Evolutionary conservation across 1,140 invertebrate genomes (phyloP), one percentile per base, ranked within the genome.

Genomic region (Holcopasites calliopsidis): DNA sequence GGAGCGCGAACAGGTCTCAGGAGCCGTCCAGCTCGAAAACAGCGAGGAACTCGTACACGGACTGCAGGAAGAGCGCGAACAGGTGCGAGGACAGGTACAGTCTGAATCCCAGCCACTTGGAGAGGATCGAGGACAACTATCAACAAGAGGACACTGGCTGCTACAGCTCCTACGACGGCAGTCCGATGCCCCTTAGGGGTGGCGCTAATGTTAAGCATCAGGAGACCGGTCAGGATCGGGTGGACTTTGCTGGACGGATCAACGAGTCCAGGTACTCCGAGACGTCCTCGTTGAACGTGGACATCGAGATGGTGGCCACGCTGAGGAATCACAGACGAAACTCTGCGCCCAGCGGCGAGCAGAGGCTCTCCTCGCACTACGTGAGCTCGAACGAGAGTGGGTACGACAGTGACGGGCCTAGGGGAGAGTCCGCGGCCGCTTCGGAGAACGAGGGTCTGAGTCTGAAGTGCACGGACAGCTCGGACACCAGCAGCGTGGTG

Each of bases 341-440:
- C 42, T 90, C 89, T 1, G 89, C 87, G 2, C 88, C 87, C 0
- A 90, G 85, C 23, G 83, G 83, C n/a, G 89, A 91, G 61, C 91
- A 91, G 66, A 87, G 90, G 72, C 72, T 92, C 28, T 91, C 91
- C 1, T 91, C 90, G 23, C 91, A 94, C 88, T 95, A 95, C 87
- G 93, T 96, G 16, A 96, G 95, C 88, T 96, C 95, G 33, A 96
- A 96, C 86, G 96, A 96, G 90, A 96, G 95, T 38, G 96, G 96
- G 23, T 96, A 96, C 86, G 95, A 96, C 80, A 96, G 95, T 87
- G 95, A 96, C 83, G 94, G 95, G 18, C 93, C 94, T 0, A 84
- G 90, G 0, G 87, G 90, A 18, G 90, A 92, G 61, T 90, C 87
- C 0, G 88, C 87, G 0, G 85, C 85, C 0, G 86, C 87, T 10